Evolutionary conservation across 2,888 invertebrate genomes (phyloP), one percentile per base, ranked within the genome.

Genomic region (Xylota sylvarum): DNA sequence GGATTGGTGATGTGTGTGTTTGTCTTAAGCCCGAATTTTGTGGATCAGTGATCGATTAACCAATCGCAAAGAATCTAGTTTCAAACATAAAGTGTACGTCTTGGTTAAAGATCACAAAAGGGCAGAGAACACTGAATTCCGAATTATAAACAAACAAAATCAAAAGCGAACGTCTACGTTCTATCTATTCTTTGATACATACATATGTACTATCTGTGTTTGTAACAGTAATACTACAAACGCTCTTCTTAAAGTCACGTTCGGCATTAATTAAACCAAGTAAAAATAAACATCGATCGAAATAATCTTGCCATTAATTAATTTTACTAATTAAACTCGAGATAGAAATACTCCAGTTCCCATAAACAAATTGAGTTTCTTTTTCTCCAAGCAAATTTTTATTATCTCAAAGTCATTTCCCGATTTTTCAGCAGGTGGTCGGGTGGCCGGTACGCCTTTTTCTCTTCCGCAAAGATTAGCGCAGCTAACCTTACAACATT

Each of bases 391-490:
- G 10, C 30, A n/a, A 19, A 46, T 35, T 58, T 32, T 35, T 46
- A 12, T 43, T 72, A 50, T 60, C 43, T 40, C 10, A 23, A 32
- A 60, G 37, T 5, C 5, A 60, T 62, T 74, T 64, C 64, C 52
- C 43, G 64, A 74, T 32, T 52, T 74, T n/a, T 2, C 52, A 52
- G 43, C 52, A 74, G 64, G 74, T 64, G 40, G 60, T 37, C 35
- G 12, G 9, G 9, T 4, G 14, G 30, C 32, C 17, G 32, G 14
- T n/a, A 1, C 14, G 4, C 14, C 14, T 37, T 69, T 70, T 55
- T 55, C 74, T 64, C 64, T 74, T 74, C 64, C 74, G 62, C 40
- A 19, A 55, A 64, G 55, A 74, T 64, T 52, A 62, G 37, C 23
- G 1, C 32, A 27, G 65, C 50, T 14, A 5, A 65, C 43, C 37